Percentiles rank a stretch among this genome's conserved stretches.
These are phyloP conservation scores for Sebastes matsubarae DNA, from an alignment of 2,797 vertebrate species.

Conservation along the genomic window DNA sequence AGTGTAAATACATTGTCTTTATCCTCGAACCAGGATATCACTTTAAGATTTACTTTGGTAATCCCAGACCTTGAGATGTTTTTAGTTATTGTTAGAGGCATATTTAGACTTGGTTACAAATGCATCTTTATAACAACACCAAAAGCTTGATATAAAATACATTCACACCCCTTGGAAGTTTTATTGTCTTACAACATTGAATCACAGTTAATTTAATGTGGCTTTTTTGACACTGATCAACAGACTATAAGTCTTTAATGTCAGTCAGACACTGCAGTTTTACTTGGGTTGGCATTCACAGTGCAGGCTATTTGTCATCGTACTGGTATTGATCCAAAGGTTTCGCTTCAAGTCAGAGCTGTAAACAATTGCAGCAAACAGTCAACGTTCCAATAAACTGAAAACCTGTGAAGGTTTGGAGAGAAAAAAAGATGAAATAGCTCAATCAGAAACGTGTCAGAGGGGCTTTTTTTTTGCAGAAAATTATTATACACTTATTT, in stretches of 20 bases:
- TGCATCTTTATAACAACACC: not conserved
- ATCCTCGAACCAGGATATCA: no score
- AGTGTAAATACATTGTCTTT: no score
- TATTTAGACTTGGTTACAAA: no score
- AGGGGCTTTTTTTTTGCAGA: not conserved
- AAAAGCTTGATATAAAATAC: not conserved
- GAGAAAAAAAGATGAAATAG: not conserved
- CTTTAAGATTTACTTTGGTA: no score
- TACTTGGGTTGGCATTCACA: not conserved
- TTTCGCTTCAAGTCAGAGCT: not conserved
- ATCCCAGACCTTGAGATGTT: no score
- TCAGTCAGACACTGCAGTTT: not conserved
- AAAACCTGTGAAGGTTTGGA: not conserved
- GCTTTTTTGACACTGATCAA: not conserved
- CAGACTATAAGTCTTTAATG: not conserved
- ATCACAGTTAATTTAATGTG: not conserved
- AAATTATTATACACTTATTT: not conserved
- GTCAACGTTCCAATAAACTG: not conserved
- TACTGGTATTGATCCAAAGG: not conserved
- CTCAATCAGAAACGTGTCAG: not conserved
- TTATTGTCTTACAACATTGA: not conserved
- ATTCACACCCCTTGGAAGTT: not conserved
- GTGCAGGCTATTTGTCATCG: not conserved
- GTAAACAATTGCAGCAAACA: not conserved
- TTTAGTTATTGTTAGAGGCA: no score